A percentile compares a stretch with the other conserved stretches of the same genome.
These are phyloP conservation scores for Papilio helenus DNA, from an alignment of 1,140 invertebrate genomes.

Conservation along the genomic window DNA sequence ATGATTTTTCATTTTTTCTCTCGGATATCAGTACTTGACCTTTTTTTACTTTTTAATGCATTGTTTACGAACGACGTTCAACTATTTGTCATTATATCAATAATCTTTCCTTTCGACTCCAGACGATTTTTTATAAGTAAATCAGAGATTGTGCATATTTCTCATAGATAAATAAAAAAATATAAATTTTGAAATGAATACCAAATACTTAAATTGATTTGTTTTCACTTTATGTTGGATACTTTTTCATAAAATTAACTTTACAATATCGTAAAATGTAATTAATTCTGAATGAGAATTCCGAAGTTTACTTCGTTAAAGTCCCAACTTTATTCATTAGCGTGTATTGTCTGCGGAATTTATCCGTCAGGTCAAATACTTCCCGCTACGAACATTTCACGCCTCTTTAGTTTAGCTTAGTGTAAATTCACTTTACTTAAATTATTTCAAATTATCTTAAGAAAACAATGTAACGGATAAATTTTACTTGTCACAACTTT, in stretches of 20 bases:
- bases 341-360: conserved; percentile 80
- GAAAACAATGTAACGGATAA: not conserved
- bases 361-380: conserved; percentile 74
- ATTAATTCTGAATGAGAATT: conserved; percentile 76
- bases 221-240: not conserved
- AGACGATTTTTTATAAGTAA: no score
- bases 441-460: not conserved
- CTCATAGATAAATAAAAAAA: not conserved
- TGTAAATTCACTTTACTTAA: conserved; percentile 7
- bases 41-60: no score
- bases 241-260: not conserved
- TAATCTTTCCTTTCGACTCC: no score
- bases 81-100: no score
- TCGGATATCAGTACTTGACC: no score
- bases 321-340: conserved; percentile 80
- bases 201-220: not conserved
- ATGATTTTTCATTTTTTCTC: not conserved
- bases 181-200: not conserved
- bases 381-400: conserved; percentile 61
- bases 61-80: no score
- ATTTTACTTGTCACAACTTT: not conserved
- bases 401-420: conserved; percentile 50
- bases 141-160: not conserved
- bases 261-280: conserved; percentile 54
- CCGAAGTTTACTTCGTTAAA: conserved; percentile 75